phyloP scores from a whole-genome alignment of 2,797 vertebrate species.

The Scomberomorus guttatus region DNA sequence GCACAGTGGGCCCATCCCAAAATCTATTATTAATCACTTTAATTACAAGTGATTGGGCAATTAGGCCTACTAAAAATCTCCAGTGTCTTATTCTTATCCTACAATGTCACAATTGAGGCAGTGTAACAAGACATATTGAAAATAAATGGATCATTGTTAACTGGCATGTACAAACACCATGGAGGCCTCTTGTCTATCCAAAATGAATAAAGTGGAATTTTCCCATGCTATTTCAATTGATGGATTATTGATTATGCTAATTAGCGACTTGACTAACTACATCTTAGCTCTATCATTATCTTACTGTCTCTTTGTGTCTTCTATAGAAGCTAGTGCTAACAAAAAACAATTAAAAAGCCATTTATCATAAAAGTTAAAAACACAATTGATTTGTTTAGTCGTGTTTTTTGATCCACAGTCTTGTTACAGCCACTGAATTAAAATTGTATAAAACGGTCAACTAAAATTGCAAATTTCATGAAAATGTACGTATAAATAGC shows the following conservation, averaged over 20 bases:
- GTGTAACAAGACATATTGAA: too few relatives aligned
- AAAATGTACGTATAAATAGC: background rate
- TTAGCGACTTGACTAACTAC: background rate
- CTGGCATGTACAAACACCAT: background rate
- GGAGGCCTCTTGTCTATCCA: background rate
- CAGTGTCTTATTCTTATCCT: background rate
- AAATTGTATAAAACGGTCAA: too few relatives aligned
- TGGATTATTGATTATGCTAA: background rate
- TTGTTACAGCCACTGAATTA: background rate
- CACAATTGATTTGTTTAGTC: background rate
- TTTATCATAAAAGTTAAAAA: background rate
- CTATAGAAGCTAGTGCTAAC: background rate
- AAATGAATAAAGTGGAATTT: background rate
- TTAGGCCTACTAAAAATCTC: too few relatives aligned
- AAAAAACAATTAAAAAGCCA: background rate
- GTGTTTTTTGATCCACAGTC: background rate
- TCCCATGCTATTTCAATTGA: background rate
- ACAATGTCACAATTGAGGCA: background rate
- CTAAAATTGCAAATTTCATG: too few relatives aligned
- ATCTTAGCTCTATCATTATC: fast-evolving
- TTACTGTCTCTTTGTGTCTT: background rate
- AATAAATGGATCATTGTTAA: background rate
- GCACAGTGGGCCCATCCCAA: background rate
- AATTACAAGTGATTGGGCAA: background rate
- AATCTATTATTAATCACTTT: background rate